Evolutionary conservation across 2,797 vertebrate species (phyloP).

Genomic region (Podargus strigoides): DNA sequence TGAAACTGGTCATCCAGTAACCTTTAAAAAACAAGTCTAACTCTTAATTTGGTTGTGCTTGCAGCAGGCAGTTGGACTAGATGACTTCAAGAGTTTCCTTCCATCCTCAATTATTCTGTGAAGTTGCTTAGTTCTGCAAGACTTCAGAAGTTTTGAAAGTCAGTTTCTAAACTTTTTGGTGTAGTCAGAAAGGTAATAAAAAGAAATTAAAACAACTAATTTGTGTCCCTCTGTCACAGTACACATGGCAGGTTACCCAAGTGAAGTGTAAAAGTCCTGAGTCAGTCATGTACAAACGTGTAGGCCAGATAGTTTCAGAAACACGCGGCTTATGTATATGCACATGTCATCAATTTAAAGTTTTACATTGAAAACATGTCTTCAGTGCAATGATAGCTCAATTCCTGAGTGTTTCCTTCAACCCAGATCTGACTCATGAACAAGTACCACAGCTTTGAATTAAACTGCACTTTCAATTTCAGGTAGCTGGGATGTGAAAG

Average conservation of each 20-base stretch:
- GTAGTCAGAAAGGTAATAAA: neutral
- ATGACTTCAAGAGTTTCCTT: neutral
- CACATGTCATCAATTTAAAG: neutral
- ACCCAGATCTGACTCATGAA: neutral
- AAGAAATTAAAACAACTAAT: neutral
- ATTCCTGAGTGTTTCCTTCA: neutral
- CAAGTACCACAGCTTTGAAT: neutral
- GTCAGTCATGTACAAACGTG: neutral
- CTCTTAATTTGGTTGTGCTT: neutral
- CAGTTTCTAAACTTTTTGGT: neutral
- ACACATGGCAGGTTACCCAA: neutral
- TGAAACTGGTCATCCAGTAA: neutral
- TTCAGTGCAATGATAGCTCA: neutral
- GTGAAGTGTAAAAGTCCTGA: neutral
- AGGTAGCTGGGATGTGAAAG: neutral
- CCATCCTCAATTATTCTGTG: neutral
- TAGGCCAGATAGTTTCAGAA: neutral
- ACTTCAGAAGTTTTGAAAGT: neutral
- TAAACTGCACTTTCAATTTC: neutral
- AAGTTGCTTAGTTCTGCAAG: neutral
- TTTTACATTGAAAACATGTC: neutral
- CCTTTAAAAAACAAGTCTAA: neutral
- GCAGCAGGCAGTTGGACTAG: neutral
- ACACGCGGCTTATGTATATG: neutral
- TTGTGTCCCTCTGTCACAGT: neutral